Conservation (phyloP, 2,113 vertebrate species). For the Pterophyllum scalare region DNA sequence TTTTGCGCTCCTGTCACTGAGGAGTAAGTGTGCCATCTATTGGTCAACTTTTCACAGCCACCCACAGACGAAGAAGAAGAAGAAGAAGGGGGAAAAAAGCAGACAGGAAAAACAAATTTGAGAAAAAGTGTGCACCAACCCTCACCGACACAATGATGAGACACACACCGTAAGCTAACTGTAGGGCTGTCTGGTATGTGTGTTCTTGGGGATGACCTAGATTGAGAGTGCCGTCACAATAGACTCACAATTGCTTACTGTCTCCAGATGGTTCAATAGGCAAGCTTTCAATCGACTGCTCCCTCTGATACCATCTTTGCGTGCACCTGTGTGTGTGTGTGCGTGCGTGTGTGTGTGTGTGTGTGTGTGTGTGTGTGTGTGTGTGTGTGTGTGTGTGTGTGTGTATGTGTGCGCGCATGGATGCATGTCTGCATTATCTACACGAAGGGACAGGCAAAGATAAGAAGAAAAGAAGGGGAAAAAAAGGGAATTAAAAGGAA, state of each 20-base stretch:
- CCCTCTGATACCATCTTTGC: conserved; percentile 65
- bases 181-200: conserved; percentile 38
- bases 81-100: fast-evolving
- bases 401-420: conserved; percentile 25
- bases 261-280: conserved; percentile 72
- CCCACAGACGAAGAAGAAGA: background rate
- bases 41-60: conserved; percentile 34
- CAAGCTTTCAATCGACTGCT: conserved; percentile 75
- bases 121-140: background rate
- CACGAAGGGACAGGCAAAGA: conserved; percentile 63
- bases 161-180: conserved; percentile 38
- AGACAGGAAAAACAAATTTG: background rate
- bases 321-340: conserved; percentile 39
- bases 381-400: conserved; percentile 28
- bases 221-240: conserved; percentile 64
- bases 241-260: conserved; percentile 68
- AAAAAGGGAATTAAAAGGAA: conserved; percentile 56
- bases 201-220: conserved; percentile 67
- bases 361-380: conserved; percentile 30
- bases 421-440: conserved; percentile 61
- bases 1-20: conserved; percentile 25
- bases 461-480: conserved; percentile 58
- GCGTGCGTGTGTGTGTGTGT: conserved; percentile 17
- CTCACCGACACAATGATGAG: conserved; percentile 39
- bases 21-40: conserved; percentile 76